phyloP scores from a whole-genome alignment of 2,888 invertebrate species.

The Drosophila trichaetosa region DNA sequence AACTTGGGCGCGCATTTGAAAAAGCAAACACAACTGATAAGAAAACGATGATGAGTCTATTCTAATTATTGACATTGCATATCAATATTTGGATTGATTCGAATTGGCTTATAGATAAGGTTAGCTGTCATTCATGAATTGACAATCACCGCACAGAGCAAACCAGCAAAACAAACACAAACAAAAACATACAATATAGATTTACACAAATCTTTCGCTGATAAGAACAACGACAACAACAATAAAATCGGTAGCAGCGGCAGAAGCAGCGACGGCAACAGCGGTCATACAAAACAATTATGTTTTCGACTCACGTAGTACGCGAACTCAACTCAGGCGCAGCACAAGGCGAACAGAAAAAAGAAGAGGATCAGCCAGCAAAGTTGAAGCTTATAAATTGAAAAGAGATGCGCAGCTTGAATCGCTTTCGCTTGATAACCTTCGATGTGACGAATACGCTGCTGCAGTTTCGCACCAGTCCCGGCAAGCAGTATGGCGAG shows the following conservation, averaged over 20 bases:
- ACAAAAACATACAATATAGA: constrained; percentile 21
- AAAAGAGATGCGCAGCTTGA: constrained; percentile 76
- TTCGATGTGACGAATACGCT: constrained; percentile 96
- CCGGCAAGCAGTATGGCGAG: constrained; percentile 91
- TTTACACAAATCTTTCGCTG: constrained; percentile 49
- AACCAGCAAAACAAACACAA: not conserved
- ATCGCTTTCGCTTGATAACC: constrained; percentile 88
- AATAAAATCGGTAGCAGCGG: constrained; percentile 16
- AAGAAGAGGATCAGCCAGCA: constrained; percentile 3
- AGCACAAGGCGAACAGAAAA: constrained; percentile 19
- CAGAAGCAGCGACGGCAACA: constrained; percentile 17
- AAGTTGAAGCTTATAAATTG: constrained; percentile 2
- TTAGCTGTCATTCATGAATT: constrained; percentile 40
- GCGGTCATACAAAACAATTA: constrained; percentile 62
- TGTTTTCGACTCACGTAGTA: constrained; percentile 62
- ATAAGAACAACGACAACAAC: constrained; percentile 39
- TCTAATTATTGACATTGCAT: constrained; percentile 19
- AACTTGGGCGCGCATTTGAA: constrained; percentile 37
- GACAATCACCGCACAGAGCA: constrained; percentile 24
- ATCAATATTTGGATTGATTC: constrained; percentile 48
- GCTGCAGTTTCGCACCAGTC: constrained; percentile 89
- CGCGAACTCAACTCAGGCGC: constrained; percentile 49
- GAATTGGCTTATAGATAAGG: constrained; percentile 43
- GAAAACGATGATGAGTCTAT: not conserved
- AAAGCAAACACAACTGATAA: constrained; percentile 19